Evolutionary conservation across 2,113 vertebrate species (phyloP).

Genomic region (Tyrannus savana): DNA sequence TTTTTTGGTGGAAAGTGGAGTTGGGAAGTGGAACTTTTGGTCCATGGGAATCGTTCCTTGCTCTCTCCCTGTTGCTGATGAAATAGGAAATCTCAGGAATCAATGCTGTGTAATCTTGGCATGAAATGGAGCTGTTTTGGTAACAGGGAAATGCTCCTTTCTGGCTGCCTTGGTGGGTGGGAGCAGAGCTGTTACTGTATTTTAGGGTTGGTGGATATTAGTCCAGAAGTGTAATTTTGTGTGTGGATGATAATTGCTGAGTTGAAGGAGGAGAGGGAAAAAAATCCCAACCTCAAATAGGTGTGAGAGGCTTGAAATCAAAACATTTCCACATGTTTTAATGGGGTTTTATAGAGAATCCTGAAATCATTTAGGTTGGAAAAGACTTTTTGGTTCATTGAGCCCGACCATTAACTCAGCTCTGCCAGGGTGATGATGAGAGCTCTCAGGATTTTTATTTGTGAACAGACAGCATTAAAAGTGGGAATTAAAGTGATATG

Average conservation of each 20-base stretch:
- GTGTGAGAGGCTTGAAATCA: neutral
- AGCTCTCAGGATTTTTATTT: neutral
- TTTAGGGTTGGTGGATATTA: neutral
- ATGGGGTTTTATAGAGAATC: accelerated
- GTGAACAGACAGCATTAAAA: accelerated
- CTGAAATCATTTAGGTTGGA: neutral
- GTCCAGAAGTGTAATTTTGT: neutral
- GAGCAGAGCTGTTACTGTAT: neutral
- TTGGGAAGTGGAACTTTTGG: neutral
- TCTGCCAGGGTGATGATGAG: neutral
- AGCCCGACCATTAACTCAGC: neutral
- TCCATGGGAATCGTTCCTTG: neutral
- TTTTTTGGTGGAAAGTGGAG: neutral
- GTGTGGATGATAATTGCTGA: neutral
- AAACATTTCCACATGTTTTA: neutral
- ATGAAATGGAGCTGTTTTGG: neutral
- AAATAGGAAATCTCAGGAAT: neutral
- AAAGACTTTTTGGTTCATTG: neutral
- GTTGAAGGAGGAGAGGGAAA: accelerated
- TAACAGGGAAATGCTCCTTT: neutral
- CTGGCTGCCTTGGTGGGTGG: neutral
- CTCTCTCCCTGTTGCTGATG: slow-evolving; percentile 35
- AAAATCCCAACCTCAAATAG: neutral
- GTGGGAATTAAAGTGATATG: neutral
- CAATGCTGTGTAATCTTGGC: neutral